Conservation (phyloP, 1,140 invertebrate species). For the Drosophila albomicans region DNA sequence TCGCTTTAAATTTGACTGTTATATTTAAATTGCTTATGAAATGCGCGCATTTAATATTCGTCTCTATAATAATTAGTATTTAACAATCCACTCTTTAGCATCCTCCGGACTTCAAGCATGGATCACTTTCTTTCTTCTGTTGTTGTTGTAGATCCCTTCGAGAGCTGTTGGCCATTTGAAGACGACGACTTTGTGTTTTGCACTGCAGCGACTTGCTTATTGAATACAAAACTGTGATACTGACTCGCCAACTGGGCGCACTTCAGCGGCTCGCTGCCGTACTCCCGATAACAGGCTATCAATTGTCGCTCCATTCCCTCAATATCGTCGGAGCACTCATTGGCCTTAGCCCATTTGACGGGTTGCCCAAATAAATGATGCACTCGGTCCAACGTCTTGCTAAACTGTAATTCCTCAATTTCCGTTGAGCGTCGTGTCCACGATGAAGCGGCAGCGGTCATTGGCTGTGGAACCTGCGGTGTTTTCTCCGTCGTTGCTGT, state of each 20-base stretch:
- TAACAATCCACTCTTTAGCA: neutral
- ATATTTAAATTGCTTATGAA: constrained; percentile 19
- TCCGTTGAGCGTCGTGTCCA: constrained; percentile 57
- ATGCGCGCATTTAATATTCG: constrained; percentile 11
- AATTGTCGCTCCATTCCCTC: constrained; percentile 47
- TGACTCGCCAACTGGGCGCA: constrained; percentile 58
- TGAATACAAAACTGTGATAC: constrained; percentile 61
- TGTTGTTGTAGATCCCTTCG: neutral
- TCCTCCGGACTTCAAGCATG: neutral
- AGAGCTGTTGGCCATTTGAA: neutral
- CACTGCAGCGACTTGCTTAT: constrained; percentile 45
- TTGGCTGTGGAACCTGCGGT: neutral
- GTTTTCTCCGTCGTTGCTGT: neutral
- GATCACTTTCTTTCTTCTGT: constrained; percentile 8
- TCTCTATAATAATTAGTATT: constrained; percentile 6
- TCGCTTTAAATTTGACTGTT: constrained; percentile 9
- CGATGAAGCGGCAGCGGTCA: constrained; percentile 4
- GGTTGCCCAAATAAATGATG: constrained; percentile 55
- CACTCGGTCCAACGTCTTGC: constrained; percentile 56
- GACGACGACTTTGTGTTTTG: constrained; percentile 17
- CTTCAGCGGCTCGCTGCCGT: constrained; percentile 51
- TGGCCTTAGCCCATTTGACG: constrained; percentile 52
- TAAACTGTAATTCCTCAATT: constrained; percentile 61
- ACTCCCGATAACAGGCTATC: constrained; percentile 52
- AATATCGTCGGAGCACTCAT: constrained; percentile 49